A percentile compares a stretch with the other conserved stretches of the same genome.
phyloP scores from a whole-genome alignment of 2,113 vertebrate species.

The Pogonocichla stellata region DNA sequence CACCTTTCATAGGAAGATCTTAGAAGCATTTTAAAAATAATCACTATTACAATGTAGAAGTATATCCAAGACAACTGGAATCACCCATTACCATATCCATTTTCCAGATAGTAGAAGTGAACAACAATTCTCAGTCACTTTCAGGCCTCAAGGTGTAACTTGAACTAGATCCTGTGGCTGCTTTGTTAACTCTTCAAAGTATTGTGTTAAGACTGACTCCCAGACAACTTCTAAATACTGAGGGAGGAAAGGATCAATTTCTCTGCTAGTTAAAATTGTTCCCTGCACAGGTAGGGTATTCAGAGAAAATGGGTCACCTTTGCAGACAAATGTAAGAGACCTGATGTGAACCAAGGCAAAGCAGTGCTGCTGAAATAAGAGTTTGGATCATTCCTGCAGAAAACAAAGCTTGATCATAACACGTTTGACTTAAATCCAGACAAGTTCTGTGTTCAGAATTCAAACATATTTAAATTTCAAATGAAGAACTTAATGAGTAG shows the following conservation, averaged over 20 bases:
- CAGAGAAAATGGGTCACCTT: neutral
- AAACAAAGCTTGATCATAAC: neutral
- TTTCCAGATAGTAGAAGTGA: neutral
- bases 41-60: neutral
- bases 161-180: neutral
- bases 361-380: neutral
- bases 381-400: neutral
- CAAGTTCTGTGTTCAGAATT: neutral
- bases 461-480: neutral
- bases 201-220: neutral
- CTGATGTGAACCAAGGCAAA: neutral
- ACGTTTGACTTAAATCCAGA: neutral
- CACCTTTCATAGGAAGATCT: neutral
- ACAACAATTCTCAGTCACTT: neutral
- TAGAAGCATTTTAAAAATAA: neutral
- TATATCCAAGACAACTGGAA: neutral
- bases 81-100: neutral
- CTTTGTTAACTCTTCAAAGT: neutral
- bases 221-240: neutral
- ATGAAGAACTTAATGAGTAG: slow-evolving; percentile 1
- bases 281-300: neutral
- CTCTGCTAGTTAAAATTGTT: neutral
- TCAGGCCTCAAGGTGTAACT: neutral
- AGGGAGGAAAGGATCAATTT: neutral
- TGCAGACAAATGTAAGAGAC: neutral